Evolutionary conservation across 1,140 invertebrate genomes (phyloP).

Genomic region (Cylas formicarius): DNA sequence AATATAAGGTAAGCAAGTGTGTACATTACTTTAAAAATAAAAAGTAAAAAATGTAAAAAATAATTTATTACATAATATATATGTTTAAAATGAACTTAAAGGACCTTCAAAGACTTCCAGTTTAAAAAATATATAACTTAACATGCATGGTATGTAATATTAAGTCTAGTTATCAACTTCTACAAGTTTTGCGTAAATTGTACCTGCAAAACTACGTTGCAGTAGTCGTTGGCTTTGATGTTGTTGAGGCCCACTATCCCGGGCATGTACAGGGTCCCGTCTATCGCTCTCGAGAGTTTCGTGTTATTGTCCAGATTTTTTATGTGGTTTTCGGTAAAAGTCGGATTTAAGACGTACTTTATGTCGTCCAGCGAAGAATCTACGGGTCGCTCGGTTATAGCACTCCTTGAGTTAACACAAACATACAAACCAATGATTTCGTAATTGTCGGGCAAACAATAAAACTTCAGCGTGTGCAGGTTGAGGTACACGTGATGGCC

Average conservation of each 20-base stretch:
- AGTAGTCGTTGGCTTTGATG: slow-evolving; percentile 99
- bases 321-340: slow-evolving; percentile 82
- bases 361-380: slow-evolving; percentile 98
- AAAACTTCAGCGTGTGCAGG: slow-evolving; percentile 95
- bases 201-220: slow-evolving; percentile 96
- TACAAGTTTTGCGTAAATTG: too few relatives aligned
- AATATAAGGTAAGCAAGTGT: slow-evolving; percentile 1
- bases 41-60: slow-evolving; percentile 9
- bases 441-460: slow-evolving; percentile 99
- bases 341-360: slow-evolving; percentile 98
- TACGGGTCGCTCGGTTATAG: too few relatives aligned
- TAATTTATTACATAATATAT: too few relatives aligned
- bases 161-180: too few relatives aligned
- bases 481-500: slow-evolving; percentile 98
- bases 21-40: too few relatives aligned
- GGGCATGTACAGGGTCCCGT: slow-evolving; percentile 93
- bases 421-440: slow-evolving; percentile 82
- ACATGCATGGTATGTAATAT: too few relatives aligned
- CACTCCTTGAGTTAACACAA: neutral
- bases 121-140: too few relatives aligned
- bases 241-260: slow-evolving; percentile 97
- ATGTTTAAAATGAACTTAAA: too few relatives aligned
- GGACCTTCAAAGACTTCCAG: too few relatives aligned
- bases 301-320: slow-evolving; percentile 69
- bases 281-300: slow-evolving; percentile 90